phyloP scores from a whole-genome alignment of 2,797 vertebrate species.

The Sus cebifrons region DNA sequence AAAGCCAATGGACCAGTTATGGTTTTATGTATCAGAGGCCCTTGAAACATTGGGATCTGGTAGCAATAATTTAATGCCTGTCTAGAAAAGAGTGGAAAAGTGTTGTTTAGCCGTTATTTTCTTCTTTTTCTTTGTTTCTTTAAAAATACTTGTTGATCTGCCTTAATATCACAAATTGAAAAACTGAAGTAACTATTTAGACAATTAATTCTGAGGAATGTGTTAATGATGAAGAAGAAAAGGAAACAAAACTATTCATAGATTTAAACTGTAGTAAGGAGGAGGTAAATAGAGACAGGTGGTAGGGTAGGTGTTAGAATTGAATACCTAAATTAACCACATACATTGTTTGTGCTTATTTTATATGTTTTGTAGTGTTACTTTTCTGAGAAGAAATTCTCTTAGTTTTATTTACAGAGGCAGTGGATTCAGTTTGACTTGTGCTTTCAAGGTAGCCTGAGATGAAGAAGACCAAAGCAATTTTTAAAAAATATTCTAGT shows the following conservation, averaged over 20 bases:
- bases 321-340: background rate
- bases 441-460: slow-evolving; percentile 30
- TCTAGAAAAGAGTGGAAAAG: background rate
- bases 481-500: slow-evolving; percentile 1
- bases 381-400: slow-evolving; percentile 3
- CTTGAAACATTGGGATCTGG: background rate
- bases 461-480: background rate
- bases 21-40: background rate
- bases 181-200: slow-evolving; percentile 15
- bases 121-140: background rate
- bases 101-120: slow-evolving; percentile 19
- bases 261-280: background rate
- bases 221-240: slow-evolving; percentile 15
- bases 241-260: background rate
- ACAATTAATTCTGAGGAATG: slow-evolving; percentile 49
- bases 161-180: background rate
- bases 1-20: background rate
- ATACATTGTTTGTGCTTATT: background rate
- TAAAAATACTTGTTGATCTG: background rate
- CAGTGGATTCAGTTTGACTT: slow-evolving; percentile 19
- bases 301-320: background rate
- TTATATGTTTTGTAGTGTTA: background rate
- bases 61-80: slow-evolving; percentile 31
- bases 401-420: slow-evolving; percentile 12
- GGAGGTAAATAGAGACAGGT: background rate